Evolutionary conservation across 2,888 invertebrate species (phyloP).

Genomic region (Laothoe populi): DNA sequence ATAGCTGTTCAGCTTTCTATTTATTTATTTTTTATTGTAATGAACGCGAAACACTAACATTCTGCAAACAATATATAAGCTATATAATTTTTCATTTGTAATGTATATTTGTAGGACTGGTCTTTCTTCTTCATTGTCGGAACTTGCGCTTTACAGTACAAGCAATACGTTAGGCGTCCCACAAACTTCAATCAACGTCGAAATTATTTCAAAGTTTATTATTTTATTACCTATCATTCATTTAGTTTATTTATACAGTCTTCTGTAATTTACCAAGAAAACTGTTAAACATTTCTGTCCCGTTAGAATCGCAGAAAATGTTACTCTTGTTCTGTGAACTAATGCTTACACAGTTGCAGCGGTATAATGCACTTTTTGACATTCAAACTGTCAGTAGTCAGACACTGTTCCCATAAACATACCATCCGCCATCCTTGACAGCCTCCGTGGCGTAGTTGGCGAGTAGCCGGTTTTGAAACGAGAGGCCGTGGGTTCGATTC

Average conservation of each 20-base stretch:
- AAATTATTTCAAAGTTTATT: background rate
- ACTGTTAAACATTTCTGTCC: conserved; percentile 20
- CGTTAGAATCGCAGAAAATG: conserved; percentile 10
- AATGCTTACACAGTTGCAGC: background rate
- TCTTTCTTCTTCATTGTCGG: background rate
- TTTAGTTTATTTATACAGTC: background rate
- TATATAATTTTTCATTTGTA: no score
- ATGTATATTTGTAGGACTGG: no score
- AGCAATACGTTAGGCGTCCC: background rate
- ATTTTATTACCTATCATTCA: background rate
- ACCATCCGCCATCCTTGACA: no score
- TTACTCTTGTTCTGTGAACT: background rate
- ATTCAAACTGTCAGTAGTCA: background rate
- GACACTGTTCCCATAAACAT: background rate
- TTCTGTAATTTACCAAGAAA: conserved; percentile 19
- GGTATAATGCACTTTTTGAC: background rate
- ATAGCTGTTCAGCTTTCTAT: no score
- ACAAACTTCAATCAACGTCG: background rate
- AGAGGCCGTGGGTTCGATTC: no score
- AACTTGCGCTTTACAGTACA: background rate
- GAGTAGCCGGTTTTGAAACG: no score
- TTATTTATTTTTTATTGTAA: no score
- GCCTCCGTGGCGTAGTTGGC: no score
- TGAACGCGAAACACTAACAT: no score
- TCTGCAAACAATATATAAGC: no score